phyloP scores from a whole-genome alignment of 2,797 vertebrate species.

The Chiloscyllium punctatum region DNA sequence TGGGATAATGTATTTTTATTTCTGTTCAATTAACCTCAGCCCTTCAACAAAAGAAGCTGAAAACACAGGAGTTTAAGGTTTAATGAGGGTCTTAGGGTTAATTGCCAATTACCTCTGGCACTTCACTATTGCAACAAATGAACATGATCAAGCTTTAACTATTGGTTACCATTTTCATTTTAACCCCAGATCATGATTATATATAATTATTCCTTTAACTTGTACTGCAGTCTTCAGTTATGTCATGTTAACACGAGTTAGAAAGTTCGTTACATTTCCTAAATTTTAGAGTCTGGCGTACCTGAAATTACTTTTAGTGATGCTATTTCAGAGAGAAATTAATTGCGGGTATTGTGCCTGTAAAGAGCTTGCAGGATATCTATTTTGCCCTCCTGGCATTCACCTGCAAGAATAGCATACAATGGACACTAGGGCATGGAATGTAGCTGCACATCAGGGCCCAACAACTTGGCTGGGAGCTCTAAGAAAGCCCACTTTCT shows the following conservation, averaged over 20 bases:
- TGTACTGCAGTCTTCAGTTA: background rate
- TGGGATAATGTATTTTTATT: background rate
- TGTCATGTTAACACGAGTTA: background rate
- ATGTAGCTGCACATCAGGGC: too few species aligned
- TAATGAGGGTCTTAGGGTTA: conserved; percentile 44
- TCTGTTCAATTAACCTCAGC: conserved; percentile 21
- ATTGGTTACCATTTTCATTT: background rate
- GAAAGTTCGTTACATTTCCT: background rate
- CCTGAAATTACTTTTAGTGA: background rate
- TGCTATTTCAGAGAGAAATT: background rate
- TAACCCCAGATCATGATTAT: background rate
- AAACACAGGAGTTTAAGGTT: background rate
- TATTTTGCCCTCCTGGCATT: too few species aligned
- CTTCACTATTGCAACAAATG: background rate
- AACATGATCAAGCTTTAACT: background rate
- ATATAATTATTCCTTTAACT: background rate
- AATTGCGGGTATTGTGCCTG: background rate
- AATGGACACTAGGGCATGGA: too few species aligned
- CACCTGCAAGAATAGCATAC: too few species aligned
- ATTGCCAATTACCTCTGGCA: conserved; percentile 45
- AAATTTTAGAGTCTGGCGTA: background rate
- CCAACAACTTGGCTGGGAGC: too few species aligned
- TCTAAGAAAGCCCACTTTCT: too few species aligned
- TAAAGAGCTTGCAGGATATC: too few species aligned
- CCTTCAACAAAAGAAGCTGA: background rate